phyloP scores from a whole-genome alignment of 2,113 vertebrate genomes.

The Pteropus alecto region DNA sequence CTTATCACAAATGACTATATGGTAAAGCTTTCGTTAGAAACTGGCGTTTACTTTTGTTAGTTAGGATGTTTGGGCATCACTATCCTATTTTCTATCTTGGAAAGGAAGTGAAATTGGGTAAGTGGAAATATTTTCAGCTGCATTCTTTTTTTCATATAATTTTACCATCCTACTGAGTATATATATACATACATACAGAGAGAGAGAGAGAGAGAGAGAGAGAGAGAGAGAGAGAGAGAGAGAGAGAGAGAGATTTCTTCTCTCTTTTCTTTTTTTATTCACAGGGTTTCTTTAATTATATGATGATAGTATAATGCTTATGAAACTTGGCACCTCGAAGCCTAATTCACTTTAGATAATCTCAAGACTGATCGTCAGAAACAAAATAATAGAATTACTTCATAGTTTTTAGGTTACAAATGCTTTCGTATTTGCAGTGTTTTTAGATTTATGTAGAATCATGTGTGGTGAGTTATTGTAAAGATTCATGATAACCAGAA shows the following conservation, averaged over 20 bases:
- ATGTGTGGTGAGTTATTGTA: not conserved
- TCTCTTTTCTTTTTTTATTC: not conserved
- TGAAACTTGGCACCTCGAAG: not conserved
- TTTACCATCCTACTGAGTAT: not conserved
- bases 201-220: too few relatives aligned
- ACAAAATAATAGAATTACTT: conserved; percentile 17
- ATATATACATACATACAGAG: too few relatives aligned
- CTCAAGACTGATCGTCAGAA: not conserved
- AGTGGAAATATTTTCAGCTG: not conserved
- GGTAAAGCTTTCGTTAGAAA: not conserved
- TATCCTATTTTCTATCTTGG: not conserved
- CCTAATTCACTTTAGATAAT: not conserved
- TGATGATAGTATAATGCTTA: not conserved
- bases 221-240: too few relatives aligned
- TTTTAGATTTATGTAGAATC: not conserved
- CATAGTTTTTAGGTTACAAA: not conserved
- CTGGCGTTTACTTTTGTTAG: not conserved
- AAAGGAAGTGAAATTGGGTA: not conserved
- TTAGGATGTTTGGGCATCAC: not conserved
- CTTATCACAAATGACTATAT: not conserved
- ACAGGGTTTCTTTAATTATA: not conserved
- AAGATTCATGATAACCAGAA: not conserved
- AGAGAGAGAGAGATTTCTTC: not conserved
- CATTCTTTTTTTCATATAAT: not conserved
- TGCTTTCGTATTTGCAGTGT: conserved; percentile 4